Base-by-base conservation (phyloP, 2,888 invertebrate species). In the Oligia fasciuncula region DNA sequence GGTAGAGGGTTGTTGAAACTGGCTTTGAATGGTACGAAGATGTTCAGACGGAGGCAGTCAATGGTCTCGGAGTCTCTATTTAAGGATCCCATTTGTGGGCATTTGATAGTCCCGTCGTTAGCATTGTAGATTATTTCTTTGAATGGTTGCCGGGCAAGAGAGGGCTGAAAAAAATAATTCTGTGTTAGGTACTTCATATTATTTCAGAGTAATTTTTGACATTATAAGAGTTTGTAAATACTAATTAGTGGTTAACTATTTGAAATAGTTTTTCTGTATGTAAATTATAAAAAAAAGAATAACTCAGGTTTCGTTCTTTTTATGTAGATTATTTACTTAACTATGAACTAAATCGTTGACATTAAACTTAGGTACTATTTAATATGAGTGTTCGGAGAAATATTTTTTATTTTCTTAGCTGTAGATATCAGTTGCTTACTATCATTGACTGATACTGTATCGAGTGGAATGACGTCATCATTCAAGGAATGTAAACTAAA, bases 11-110 rank as follows among this genome's bases (percentile, higher is more conserved):
- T 95, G 23, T 83, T 89, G 8, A 92, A 90, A 75, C 94, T 94
- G 3, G 97, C 96, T 76, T 87, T 83, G 60, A 90, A 92, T 9
- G 96, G 96, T 6, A 95, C 95, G 81, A 93, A 96, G 0, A 98
- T 97, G 91, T 98, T 98, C 11, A 98, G 91, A 80, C 97, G 97
- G 0, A 98, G 96, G 83, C 98, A 98, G 91, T 97, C 97, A 80
- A 97, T 94, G 54, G 82, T 86, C 63, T 94, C 94, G 76, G 87
- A 54, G 54, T 85, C 82, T 76, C 86, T 85, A 17, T 86, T 80
- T 13, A 89, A 83, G 1, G 88, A 23, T 8, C 73, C 84, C 86
- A 87, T 83, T 90, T 96, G 96, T 54, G 96, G 96, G 79, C 96
- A 96, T 85, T 90, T 92, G n/a, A 91, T 86, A 9, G 93, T 92